phyloP scores from a whole-genome alignment of 92 coral and sea anemone genomes.

The Galaxea fascicularis region DNA sequence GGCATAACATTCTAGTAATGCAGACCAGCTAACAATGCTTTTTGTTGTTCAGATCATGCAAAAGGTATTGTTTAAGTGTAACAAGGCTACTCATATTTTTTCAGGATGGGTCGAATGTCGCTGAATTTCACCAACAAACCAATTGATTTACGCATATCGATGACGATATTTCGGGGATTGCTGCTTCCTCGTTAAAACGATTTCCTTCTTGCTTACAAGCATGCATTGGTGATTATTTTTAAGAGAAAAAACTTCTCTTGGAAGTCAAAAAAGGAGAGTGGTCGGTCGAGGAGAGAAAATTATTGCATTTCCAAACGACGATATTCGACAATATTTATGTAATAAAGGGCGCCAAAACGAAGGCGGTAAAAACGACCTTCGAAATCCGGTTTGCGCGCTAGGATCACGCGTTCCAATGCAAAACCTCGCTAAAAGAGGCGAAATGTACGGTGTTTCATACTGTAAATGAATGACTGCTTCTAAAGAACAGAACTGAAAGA shows the following conservation, averaged over 20 bases:
- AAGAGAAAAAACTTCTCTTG: background rate
- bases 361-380: constrained; percentile 41
- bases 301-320: background rate
- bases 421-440: background rate
- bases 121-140: background rate
- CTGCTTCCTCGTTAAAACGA: constrained; percentile 22
- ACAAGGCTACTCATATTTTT: background rate
- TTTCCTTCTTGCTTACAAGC: background rate
- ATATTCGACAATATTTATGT: background rate
- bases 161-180: constrained; percentile 1
- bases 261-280: background rate
- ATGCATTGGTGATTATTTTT: background rate
- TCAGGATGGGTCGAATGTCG: background rate
- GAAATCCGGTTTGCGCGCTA: constrained; percentile 36
- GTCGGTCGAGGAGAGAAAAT: constrained; percentile 2
- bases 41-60: background rate
- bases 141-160: background rate
- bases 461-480: background rate
- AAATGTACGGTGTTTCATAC: background rate
- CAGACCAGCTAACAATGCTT: background rate
- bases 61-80: background rate
- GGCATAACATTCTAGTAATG: background rate
- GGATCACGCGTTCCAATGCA: constrained; percentile 28
- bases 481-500: background rate
- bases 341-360: constrained; percentile 47